Evolutionary conservation across 1,140 invertebrate genomes (phyloP).

Genomic region (Linepithema humile): DNA sequence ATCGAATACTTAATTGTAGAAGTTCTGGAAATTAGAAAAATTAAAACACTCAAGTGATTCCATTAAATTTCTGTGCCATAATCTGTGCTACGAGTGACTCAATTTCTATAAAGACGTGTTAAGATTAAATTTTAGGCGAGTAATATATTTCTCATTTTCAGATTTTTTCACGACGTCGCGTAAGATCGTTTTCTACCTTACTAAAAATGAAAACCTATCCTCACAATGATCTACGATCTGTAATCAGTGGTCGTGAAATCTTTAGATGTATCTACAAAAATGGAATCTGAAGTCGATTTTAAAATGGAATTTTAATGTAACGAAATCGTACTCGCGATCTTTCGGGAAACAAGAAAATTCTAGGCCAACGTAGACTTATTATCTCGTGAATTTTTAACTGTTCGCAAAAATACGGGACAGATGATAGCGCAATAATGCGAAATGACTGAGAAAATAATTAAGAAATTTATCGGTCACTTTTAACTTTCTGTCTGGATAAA

Average conservation of each 20-base stretch:
- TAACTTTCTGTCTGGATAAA: background rate
- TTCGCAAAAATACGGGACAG: background rate
- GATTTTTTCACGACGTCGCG: background rate
- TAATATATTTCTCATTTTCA: slow-evolving; percentile 12
- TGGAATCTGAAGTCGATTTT: background rate
- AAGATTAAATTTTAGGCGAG: background rate
- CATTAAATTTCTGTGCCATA: background rate
- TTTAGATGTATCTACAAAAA: slow-evolving; percentile 8
- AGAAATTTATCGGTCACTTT: background rate
- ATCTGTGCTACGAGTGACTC: background rate
- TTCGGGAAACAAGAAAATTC: slow-evolving; percentile 4
- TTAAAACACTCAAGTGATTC: background rate
- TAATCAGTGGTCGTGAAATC: background rate
- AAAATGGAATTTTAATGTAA: slow-evolving; percentile 13
- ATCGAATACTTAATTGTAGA: background rate
- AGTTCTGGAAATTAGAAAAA: background rate
- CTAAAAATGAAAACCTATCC: slow-evolving; percentile 3
- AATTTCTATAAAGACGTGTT: background rate
- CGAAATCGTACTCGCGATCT: background rate
- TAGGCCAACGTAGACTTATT: background rate
- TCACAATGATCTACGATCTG: background rate
- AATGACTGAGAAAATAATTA: background rate
- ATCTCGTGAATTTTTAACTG: background rate
- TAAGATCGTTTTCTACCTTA: slow-evolving; percentile 37
- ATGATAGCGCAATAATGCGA: background rate